A percentile compares a stretch with the other conserved stretches of the same genome.
Conservation (phyloP, 2,113 vertebrate genomes). For the Gymnogyps californianus region DNA sequence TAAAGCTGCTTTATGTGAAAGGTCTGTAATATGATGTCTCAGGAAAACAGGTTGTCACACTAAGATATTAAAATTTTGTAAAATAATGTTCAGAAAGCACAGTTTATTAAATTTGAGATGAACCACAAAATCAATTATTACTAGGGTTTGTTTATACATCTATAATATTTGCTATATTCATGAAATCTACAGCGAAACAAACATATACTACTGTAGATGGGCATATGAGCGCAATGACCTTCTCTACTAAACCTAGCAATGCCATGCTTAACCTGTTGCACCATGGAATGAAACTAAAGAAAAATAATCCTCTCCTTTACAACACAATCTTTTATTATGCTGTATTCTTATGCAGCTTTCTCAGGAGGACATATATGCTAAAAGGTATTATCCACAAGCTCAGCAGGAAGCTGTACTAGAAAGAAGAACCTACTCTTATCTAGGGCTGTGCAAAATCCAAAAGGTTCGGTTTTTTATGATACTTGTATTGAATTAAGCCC, state of each 20-base stretch:
- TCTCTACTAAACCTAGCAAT: not conserved
- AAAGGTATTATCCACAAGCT: not conserved
- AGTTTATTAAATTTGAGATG: not conserved
- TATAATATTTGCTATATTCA: not conserved
- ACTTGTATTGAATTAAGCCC: not conserved
- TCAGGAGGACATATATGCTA: not conserved
- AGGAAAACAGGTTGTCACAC: not conserved
- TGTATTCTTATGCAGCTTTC: not conserved
- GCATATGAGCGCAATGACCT: not conserved
- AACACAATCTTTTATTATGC: not conserved
- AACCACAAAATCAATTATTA: not conserved
- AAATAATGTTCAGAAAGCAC: not conserved
- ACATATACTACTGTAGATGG: fast-evolving
- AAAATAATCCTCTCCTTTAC: not conserved
- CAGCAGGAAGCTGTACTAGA: not conserved
- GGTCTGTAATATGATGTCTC: not conserved
- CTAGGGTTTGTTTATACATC: not conserved
- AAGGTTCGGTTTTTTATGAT: not conserved
- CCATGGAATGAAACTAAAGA: fast-evolving
- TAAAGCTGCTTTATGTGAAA: not conserved
- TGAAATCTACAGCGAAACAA: not conserved
- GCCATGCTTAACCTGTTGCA: fast-evolving
- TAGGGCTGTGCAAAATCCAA: not conserved
- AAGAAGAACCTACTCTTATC: not conserved
- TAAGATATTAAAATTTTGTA: not conserved